Conservation (phyloP, 2,888 invertebrate genomes). For the Archips crataeganus region DNA sequence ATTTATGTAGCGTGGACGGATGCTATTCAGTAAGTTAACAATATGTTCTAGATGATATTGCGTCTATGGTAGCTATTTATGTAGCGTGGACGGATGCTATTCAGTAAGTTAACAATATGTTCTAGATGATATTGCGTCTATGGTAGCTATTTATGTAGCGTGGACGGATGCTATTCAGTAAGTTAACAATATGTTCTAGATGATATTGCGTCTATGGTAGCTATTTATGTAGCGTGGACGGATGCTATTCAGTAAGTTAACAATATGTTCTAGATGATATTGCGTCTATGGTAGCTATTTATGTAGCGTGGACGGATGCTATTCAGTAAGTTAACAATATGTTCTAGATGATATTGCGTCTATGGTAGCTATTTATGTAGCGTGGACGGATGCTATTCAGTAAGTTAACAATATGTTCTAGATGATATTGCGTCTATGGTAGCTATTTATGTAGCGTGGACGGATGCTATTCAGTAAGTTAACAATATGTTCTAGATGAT, state of each 20-base stretch:
- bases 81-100: constrained; percentile 75
- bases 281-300: too few species aligned
- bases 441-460: constrained; percentile 78
- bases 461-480: constrained; percentile 72
- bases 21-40: constrained; percentile 66
- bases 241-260: constrained; percentile 70
- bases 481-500: neutral
- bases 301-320: constrained; percentile 75
- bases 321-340: constrained; percentile 65
- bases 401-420: constrained; percentile 55
- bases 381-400: constrained; percentile 75
- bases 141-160: constrained; percentile 73
- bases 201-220: too few species aligned
- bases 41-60: neutral
- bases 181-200: constrained; percentile 50
- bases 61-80: too few species aligned
- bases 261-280: neutral
- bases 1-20: constrained; percentile 79
- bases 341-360: too few species aligned
- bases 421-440: too few species aligned
- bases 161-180: constrained; percentile 76
- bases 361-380: too few species aligned
- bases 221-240: constrained; percentile 77
- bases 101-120: constrained; percentile 64
- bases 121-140: too few species aligned